These are phyloP conservation scores for Pampusana beccarii DNA, from an alignment of 2,113 vertebrate species.

Conservation along the genomic window DNA sequence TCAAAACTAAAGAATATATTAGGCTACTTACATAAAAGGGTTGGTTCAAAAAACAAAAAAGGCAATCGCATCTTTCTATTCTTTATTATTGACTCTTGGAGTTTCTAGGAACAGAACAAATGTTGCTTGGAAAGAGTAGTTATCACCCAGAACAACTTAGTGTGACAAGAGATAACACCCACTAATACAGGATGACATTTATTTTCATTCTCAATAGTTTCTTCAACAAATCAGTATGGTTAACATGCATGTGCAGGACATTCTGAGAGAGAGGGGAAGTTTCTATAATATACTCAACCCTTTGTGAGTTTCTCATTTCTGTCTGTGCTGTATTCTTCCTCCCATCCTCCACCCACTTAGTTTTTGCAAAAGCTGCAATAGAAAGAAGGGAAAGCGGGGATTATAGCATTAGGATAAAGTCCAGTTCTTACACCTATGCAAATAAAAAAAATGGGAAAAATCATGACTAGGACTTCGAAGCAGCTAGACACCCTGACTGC, in stretches of 20 bases:
- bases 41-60: background rate
- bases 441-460: rapidly evolving
- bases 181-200: background rate
- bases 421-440: background rate
- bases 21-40: background rate
- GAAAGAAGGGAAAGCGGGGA: rapidly evolving
- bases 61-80: background rate
- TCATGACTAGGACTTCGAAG: rapidly evolving
- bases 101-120: background rate
- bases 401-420: rapidly evolving
- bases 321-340: background rate
- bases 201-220: background rate
- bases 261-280: background rate
- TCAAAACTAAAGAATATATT: background rate
- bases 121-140: background rate
- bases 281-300: background rate
- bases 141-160: background rate
- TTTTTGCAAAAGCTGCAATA: background rate
- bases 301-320: background rate
- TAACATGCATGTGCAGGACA: background rate
- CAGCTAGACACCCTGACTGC: too few species aligned
- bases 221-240: background rate
- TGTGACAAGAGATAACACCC: background rate
- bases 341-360: rapidly evolving
- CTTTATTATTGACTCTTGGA: background rate